phyloP scores from a whole-genome alignment of 2,797 vertebrate genomes.

The Etheostoma nigrum region DNA sequence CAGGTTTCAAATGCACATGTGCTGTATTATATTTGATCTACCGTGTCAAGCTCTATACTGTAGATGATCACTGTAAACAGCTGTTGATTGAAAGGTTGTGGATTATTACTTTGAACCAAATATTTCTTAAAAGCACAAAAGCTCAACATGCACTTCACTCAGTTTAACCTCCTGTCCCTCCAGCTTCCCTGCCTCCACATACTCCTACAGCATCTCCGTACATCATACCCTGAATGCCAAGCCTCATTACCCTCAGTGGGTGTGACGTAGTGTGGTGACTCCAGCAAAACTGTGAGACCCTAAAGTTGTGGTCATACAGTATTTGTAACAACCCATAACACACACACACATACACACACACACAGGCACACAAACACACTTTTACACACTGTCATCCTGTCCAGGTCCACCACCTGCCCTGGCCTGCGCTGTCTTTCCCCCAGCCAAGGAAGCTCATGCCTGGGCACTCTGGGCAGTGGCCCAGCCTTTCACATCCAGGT shows the following conservation, averaged over 20 bases:
- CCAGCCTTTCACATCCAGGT: constrained; percentile 80
- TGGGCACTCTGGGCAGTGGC: constrained; percentile 82
- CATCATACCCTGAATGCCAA: constrained; percentile 40
- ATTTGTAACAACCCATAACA: constrained; percentile 47
- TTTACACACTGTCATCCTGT: constrained; percentile 41
- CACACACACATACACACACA: constrained; percentile 29
- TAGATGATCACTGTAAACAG: not conserved
- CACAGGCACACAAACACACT: not conserved
- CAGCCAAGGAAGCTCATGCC: constrained; percentile 81
- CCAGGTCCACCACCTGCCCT: constrained; percentile 81
- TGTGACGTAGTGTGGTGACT: constrained; percentile 66
- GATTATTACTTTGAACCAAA: not conserved
- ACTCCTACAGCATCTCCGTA: constrained; percentile 7
- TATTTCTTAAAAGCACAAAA: constrained; percentile 1
- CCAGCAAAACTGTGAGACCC: constrained; percentile 46
- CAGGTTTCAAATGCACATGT: not conserved
- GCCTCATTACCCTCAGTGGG: constrained; percentile 60
- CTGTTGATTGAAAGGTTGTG: not conserved
- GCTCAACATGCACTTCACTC: not conserved
- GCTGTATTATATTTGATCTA: not conserved
- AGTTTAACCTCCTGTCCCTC: no score
- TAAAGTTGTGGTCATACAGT: constrained; percentile 58
- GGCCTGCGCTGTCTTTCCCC: constrained; percentile 64
- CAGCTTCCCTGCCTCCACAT: not conserved
- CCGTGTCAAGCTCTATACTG: not conserved